Evolutionary conservation across 2,797 vertebrate genomes (phyloP).

Genomic region (Naso thynnoides): DNA sequence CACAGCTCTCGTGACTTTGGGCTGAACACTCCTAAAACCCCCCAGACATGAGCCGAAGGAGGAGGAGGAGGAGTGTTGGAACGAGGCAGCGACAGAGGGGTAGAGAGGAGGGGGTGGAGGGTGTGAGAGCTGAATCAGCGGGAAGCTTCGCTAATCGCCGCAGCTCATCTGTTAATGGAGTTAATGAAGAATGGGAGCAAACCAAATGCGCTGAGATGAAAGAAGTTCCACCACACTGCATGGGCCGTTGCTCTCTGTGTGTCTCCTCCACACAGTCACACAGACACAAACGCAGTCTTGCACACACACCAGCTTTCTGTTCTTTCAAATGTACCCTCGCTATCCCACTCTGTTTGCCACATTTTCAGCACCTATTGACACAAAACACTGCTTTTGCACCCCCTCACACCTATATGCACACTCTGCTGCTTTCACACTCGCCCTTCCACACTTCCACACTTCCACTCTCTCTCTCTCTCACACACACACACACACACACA

Average conservation of each 20-base stretch:
- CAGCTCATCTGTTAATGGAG: constrained; percentile 91
- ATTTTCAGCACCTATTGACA: constrained; percentile 76
- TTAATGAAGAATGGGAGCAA: constrained; percentile 91
- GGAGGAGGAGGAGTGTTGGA: constrained; percentile 54
- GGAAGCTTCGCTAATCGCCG: constrained; percentile 88
- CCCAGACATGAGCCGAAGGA: constrained; percentile 63
- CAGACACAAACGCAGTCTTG: constrained; percentile 43
- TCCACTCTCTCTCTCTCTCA: too few relatives aligned
- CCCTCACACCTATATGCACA: constrained; percentile 58
- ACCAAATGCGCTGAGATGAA: constrained; percentile 89
- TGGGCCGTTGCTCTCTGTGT: constrained; percentile 80
- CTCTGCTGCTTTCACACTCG: constrained; percentile 72
- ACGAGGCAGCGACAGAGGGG: constrained; percentile 66
- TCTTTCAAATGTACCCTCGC: constrained; percentile 55
- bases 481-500: constrained; percentile 31
- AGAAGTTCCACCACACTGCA: constrained; percentile 89
- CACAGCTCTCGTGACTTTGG: constrained; percentile 53
- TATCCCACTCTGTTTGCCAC: constrained; percentile 44
- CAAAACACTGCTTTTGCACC: constrained; percentile 75
- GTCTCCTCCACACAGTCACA: constrained; percentile 50
- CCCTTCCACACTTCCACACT: constrained; percentile 52
- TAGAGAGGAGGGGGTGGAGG: constrained; percentile 39
- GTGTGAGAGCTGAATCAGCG: constrained; percentile 87
- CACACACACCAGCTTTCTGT: constrained; percentile 41
- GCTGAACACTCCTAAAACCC: constrained; percentile 69